Evolutionary conservation across 2,113 vertebrate species (phyloP).

Genomic region (Prionailurus bengalensis): DNA sequence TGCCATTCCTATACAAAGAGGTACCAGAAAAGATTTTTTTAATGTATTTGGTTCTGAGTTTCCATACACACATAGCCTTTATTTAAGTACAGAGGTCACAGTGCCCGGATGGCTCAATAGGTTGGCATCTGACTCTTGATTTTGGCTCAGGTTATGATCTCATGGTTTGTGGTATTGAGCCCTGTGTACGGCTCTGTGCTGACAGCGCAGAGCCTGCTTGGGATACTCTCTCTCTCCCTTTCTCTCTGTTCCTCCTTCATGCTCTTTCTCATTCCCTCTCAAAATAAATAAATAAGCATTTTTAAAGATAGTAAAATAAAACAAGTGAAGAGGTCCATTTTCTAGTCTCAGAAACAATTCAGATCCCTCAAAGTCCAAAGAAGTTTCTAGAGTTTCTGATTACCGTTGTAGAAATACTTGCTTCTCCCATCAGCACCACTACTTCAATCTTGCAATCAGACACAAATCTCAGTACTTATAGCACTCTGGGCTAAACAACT

Average conservation of each 20-base stretch:
- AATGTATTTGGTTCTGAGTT: slow-evolving; percentile 18
- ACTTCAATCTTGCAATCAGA: not conserved
- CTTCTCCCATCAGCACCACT: not conserved
- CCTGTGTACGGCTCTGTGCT: too few species aligned
- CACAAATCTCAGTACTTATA: not conserved
- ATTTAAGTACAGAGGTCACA: not conserved
- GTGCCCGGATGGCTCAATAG: too few species aligned
- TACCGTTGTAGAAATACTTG: not conserved
- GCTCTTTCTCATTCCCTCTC: too few species aligned
- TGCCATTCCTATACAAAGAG: slow-evolving; percentile 14
- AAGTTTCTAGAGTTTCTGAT: not conserved
- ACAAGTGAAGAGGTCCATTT: not conserved
- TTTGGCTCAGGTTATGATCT: too few species aligned
- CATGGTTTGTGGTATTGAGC: too few species aligned
- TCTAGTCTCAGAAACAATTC: not conserved
- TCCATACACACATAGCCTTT: not conserved
- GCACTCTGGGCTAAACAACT: not conserved
- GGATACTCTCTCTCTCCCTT: too few species aligned
- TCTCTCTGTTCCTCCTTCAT: too few species aligned
- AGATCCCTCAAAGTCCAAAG: not conserved
- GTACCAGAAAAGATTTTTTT: not conserved
- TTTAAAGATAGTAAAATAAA: too few species aligned
- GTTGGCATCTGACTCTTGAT: too few species aligned
- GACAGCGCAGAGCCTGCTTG: too few species aligned
- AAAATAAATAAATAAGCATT: too few species aligned